A percentile compares a stretch with the other conserved stretches of the same genome.
These are phyloP conservation scores for Camptogramma bilineatum DNA, from an alignment of 2,888 invertebrate species.

Conservation along the genomic window DNA sequence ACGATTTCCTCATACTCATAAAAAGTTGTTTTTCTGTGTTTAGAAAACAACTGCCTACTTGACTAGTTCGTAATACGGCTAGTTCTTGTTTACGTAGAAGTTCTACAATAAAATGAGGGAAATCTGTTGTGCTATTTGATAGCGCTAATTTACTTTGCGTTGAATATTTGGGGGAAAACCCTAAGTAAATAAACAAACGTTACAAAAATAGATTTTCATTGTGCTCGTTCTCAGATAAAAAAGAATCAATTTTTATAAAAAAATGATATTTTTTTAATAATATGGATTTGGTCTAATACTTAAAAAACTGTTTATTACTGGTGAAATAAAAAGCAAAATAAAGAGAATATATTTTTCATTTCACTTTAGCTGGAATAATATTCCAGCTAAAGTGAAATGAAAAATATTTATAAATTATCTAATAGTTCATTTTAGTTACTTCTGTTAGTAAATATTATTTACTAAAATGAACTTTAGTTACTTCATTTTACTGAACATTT, in stretches of 20 bases:
- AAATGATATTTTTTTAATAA: too few species aligned
- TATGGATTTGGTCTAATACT: too few species aligned
- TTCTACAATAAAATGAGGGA: constrained; percentile 18
- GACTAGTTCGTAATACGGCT: constrained; percentile 25
- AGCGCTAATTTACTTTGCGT: not conserved
- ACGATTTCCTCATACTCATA: constrained; percentile 67
- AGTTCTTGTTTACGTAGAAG: constrained; percentile 32
- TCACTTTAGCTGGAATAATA: too few species aligned
- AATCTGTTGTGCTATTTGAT: constrained; percentile 10
- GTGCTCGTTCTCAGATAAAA: not conserved
- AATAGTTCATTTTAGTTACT: too few species aligned
- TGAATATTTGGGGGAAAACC: not conserved
- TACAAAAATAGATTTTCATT: not conserved
- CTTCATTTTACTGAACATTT: not conserved
- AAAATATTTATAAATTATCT: too few species aligned
- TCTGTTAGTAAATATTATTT: too few species aligned
- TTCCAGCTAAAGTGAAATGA: too few species aligned
- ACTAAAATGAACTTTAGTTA: too few species aligned
- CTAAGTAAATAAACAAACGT: constrained; percentile 1
- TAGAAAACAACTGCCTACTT: constrained; percentile 28
- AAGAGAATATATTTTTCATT: too few species aligned
- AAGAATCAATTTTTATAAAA: not conserved
- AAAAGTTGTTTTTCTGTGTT: constrained; percentile 35
- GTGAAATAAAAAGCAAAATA: too few species aligned
- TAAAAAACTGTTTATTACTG: too few species aligned